Base-by-base conservation (phyloP, 2,113 vertebrate species). In the Mesembrinibis cayennensis region DNA sequence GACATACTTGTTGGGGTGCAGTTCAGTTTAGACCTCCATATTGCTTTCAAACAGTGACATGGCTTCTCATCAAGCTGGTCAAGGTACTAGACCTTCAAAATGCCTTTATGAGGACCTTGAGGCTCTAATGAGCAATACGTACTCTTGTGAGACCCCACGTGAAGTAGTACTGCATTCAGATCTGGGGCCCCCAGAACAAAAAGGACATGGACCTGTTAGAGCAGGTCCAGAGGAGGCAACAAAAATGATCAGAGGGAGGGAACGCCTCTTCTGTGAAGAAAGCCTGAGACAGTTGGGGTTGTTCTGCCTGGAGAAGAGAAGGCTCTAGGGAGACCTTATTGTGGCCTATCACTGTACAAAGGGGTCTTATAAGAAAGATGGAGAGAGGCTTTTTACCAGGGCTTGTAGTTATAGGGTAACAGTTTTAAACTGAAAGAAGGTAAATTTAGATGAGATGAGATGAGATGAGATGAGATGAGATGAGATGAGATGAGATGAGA, bases 141-240 rank as follows among this genome's bases (percentile, higher is more conserved):
- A 34, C 20, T 40, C 32, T 56, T 0, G 0, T 49, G 36, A 85
- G 32, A 74, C 20, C 4, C 13, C 27, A 52, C 8, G 11, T 52
- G 17, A 11, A 50, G 23, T 56, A 50, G 23, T 56, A n/a, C 7
- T 70, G 10, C 5, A 10, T 52, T n/a, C 38, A 52, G 44, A 63
- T 25, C 16, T 1, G 2, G 12, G 13, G 4, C 4, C 11, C 2
- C 14, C 13, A n/a, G 32, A 16, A n/a, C 6, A 50, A n/a, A 44
- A 45, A 69, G 4, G 15, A 32, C 23, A 25, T 55, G 19, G 10
- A 58, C 5, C 7, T 56, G 7, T 27, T 53, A 10, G 2, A 61
- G 3, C 0, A 0, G 5, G 16, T 53, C 61, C 6, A 50, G 47
- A 56, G 11, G 23, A 76, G 6, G 23, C 11, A 44, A 45, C 14